Evolutionary conservation across 2,888 invertebrate genomes (phyloP), one percentile per base, ranked within the genome.

Genomic region (Heteromyza rotundicornis): DNA sequence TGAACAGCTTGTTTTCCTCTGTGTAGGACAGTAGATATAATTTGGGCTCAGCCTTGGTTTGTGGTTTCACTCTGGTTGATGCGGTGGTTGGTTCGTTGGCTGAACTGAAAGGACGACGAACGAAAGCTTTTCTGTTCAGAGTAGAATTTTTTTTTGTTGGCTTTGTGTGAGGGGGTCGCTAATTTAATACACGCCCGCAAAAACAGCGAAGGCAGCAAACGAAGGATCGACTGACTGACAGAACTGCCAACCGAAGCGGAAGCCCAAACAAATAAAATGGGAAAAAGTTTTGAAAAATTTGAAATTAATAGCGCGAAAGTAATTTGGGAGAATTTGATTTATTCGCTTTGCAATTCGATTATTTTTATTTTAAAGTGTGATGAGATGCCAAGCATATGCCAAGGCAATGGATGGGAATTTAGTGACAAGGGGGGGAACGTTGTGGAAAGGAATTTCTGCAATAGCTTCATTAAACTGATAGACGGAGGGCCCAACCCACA

Each of bases 281-380:
- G n/a, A 44, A 35, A 35, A 47, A 40, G 19, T 52, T 59, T 53
- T 55, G 56, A 61, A 70, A 68, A 70, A 68, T 67, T 70, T 67
- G 64, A 65, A 69, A 65, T 72, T 71, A 72, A 72, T 72, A 70
- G 69, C 70, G 66, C 69, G 72, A 67, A 67, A 68, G 66, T 72
- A 72, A 72, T 72, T 69, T 67, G 68, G 62, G 65, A 65, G 40
- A 68, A 68, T 69, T 70, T 70, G 69, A 69, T 70, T 68, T 66
- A 47, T 47, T 12, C 20, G 47, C 17, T 47, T 47, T 47, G 47
- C 47, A 20, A 47, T 47, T 17, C 47, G 47, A 47, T 47, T 19
- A 68, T 24, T n/a, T 17, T 36, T 35, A 35, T 56, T 44, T 44
- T 24, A 40, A 22, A 54, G 36, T 54, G 19, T 35, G 22, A 27